These are phyloP conservation scores for Rhopilema esculentum DNA, from an alignment of 30 jellyfish, hydroid and myxozoan genomes.

Conservation along the genomic window DNA sequence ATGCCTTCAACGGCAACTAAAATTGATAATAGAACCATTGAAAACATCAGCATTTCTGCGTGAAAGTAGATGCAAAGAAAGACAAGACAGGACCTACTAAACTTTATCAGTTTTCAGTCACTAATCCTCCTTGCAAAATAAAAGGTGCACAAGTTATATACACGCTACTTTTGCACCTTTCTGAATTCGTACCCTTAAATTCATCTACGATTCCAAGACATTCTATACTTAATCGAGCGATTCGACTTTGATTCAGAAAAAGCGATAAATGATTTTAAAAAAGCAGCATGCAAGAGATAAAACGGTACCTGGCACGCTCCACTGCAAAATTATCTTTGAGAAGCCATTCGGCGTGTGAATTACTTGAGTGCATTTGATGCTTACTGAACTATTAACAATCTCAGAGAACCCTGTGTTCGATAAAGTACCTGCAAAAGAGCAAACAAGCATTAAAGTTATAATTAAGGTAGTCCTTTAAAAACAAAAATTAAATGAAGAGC, in stretches of 20 bases:
- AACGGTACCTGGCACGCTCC: slow-evolving; percentile 42
- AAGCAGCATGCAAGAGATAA: too few relatives aligned
- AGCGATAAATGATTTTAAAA: too few relatives aligned
- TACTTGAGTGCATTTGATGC: not conserved
- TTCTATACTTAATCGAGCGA: too few relatives aligned
- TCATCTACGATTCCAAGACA: too few relatives aligned
- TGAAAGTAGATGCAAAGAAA: too few relatives aligned
- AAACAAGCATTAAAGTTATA: too few relatives aligned
- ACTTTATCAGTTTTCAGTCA: too few relatives aligned
- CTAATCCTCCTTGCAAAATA: too few relatives aligned
- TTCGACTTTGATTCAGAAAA: too few relatives aligned
- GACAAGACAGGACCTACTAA: not conserved
- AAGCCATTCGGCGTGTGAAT: slow-evolving; percentile 8
- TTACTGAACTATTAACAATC: not conserved
- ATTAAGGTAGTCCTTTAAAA: not conserved
- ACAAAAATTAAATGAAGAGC: not conserved
- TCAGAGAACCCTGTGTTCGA: not conserved
- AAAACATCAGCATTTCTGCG: not conserved
- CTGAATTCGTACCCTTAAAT: too few relatives aligned
- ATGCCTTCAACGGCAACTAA: slow-evolving; percentile 43
- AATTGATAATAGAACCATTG: not conserved
- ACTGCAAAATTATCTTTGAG: slow-evolving; percentile 19
- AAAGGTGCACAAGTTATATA: too few relatives aligned
- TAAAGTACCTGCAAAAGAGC: not conserved
- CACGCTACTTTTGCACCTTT: too few relatives aligned